Evolutionary conservation across 1,140 invertebrate genomes (phyloP).

Genomic region (Bombus soroeensis): DNA sequence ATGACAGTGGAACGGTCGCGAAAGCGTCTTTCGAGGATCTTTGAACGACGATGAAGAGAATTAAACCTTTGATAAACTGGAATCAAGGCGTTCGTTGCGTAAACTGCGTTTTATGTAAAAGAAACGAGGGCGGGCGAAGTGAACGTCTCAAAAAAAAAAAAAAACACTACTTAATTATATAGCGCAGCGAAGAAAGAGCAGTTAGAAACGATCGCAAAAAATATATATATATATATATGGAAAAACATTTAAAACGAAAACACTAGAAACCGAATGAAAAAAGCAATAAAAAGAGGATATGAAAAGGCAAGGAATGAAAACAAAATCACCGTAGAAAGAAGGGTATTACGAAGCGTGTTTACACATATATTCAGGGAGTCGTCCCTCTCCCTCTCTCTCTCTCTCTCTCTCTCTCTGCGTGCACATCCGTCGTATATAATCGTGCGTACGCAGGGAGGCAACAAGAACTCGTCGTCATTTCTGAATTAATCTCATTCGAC

Average conservation of each 20-base stretch:
- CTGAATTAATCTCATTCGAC: constrained; percentile 78
- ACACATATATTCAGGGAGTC: not conserved
- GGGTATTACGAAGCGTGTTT: not conserved
- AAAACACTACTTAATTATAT: not conserved
- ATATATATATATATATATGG: not conserved
- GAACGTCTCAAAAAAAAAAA: too few species aligned
- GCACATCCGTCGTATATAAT: constrained; percentile 24
- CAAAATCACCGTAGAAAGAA: constrained; percentile 1
- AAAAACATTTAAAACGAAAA: not conserved
- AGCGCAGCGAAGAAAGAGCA: not conserved
- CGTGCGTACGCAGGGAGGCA: constrained; percentile 54
- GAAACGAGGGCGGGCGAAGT: not conserved
- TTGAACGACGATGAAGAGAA: not conserved
- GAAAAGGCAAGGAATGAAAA: not conserved
- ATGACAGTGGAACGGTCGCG: not conserved
- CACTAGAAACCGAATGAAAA: not conserved
- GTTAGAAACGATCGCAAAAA: too few species aligned
- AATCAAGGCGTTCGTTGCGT: not conserved
- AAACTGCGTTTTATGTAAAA: not conserved
- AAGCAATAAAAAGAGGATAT: not conserved
- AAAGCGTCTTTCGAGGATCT: not conserved
- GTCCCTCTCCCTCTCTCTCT: too few species aligned
- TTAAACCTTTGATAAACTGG: not conserved
- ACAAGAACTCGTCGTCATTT: constrained; percentile 66
- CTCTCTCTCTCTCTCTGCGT: not conserved